Evolutionary conservation across 2,888 invertebrate species (phyloP).

Genomic region (Ennomos quercinarius): DNA sequence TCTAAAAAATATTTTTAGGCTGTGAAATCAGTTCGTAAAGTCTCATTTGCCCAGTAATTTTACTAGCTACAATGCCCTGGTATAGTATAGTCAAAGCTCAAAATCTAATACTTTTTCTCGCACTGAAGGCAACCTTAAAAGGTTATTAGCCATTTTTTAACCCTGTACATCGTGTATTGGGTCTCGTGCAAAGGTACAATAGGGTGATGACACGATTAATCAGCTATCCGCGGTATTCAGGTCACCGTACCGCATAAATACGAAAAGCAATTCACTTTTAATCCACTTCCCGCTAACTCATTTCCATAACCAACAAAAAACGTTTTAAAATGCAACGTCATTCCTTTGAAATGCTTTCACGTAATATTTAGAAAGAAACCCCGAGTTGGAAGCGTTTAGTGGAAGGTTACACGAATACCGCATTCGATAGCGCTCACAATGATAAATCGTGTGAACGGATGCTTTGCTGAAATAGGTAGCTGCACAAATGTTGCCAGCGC

Average conservation of each 20-base stretch:
- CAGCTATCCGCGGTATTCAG: constrained; percentile 35
- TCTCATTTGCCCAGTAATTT: no score
- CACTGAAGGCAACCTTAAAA: no score
- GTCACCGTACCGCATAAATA: constrained; percentile 34
- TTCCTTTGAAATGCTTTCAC: constrained; percentile 56
- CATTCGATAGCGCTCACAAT: constrained; percentile 39
- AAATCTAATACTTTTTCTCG: no score
- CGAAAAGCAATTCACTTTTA: constrained; percentile 39
- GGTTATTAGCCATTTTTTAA: no score
- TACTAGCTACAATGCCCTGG: no score
- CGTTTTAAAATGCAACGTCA: constrained; percentile 60
- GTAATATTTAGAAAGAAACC: constrained; percentile 62
- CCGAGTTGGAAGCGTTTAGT: constrained; percentile 45
- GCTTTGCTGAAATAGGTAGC: no score
- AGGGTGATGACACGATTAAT: constrained; percentile 30
- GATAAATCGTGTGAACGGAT: constrained; percentile 26
- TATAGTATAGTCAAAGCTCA: no score
- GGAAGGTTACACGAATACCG: constrained; percentile 53
- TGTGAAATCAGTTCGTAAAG: no score
- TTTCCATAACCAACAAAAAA: constrained; percentile 46
- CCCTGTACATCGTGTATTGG: no score
- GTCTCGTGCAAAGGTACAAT: neutral
- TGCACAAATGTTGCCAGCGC: no score
- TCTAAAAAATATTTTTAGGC: no score
- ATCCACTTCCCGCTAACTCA: constrained; percentile 38